Base-by-base conservation (phyloP, 2,797 vertebrate genomes). In the Yasuhikotakia modesta region DNA sequence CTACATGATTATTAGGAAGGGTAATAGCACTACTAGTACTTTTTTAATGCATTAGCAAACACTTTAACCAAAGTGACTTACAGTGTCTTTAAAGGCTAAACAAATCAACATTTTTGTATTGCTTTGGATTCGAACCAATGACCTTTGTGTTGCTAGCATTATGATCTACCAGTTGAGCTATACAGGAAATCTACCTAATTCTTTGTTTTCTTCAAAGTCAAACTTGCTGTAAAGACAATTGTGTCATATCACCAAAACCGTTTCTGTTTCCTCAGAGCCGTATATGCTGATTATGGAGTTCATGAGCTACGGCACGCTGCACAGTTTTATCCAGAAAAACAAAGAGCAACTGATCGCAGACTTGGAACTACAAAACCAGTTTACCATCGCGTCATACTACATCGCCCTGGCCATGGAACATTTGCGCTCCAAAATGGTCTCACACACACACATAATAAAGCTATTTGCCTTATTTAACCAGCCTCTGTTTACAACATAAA, bases 351-450 rank as follows among this genome's bases (percentile, higher is more conserved):
- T 93, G 71, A 85, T 70, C 2, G n/a, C 72, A 2, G 86, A 92
- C 72, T 78, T 87, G 0, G 89, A 93, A 73, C 85, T 92, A 64
- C 92, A 91, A 84, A 89, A 85, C 71, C 89, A 91, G 55, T 85
- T 93, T 52, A 90, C 91, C 35, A 89, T 92, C 19, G 88, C 88
- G 0, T 90, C 90, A 4, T 93, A 92, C 83, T 92, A 93, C 86
- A 88, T 94, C 10, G 91, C 91, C 52, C 82, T 93, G 82, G 93
- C 90, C 55, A 86, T 94, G 93, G 91, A 93, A 73, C 90, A 93
- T 79, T 79, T 93, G 2, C 88, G 85, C 73, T 88, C 90, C 73
- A 93, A 92, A 82, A 93, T 91, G 91, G 92, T 93, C 84, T 12
- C 55, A 0, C 50, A 17, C 53, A 69, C 12, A 35, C 24, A 43